Base-by-base conservation (phyloP, 2,888 invertebrate genomes). In the Euzetes globulus region DNA sequence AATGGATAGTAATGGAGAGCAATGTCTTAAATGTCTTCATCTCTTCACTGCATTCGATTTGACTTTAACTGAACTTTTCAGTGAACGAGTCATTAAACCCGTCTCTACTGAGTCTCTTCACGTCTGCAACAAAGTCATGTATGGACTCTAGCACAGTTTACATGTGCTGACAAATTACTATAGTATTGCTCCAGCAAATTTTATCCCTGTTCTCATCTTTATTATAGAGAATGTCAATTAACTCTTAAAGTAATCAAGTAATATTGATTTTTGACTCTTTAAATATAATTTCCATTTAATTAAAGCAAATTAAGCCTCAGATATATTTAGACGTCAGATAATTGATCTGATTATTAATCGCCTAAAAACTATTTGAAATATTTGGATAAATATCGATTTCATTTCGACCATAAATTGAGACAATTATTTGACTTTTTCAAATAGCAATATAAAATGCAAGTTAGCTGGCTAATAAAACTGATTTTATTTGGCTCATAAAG, bases 41-140 rank as follows among this genome's bases (percentile, higher is more conserved):
- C 15, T 52, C 22, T 19, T 52, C 52, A 19, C 19, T 52, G 52
- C 19, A 6, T 52, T 52, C 22, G 52, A 6, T 19, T 33, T 60
- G 60, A 60, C 60, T 60, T 60, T 29, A 2, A 33, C 17, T 60
- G 29, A 60, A 60, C 60, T 60, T 60, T 25, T 33, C 60, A 29
- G 60, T 60, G 60, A 60, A 60, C 33, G 60, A 60, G 60, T 60
- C 60, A 60, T 60, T 60, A 60, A 60, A 60, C 60, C 29, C 27
- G 60, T 60, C 33, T 29, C n/a, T 60, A 25, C 13, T 58, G 27
- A 58, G 50, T 50, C 58, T 27, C 11, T 25, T 27, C 27, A 58
- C 1, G 11, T 58, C 58, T 17, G 17, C 27, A 60, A 60, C 33
- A 60, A 60, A 60, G 33, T n/a, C 29, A 33, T 33, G 29, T 1